Evolutionary conservation across 2,888 invertebrate species (phyloP).

Genomic region (Drosophila infuscata): DNA sequence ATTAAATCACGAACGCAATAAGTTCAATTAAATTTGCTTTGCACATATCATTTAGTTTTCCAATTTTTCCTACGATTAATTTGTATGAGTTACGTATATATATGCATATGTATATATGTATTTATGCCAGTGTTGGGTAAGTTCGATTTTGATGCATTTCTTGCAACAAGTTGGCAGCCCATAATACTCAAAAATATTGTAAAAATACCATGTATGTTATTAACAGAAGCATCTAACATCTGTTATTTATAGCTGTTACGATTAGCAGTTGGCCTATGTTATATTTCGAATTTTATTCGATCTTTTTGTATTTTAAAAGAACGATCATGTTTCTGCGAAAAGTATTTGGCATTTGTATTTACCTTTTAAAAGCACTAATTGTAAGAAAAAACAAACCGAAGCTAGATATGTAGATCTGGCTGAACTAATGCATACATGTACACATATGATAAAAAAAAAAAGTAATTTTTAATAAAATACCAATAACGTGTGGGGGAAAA

Average conservation of each 20-base stretch:
- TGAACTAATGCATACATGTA: background rate
- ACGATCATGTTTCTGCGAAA: background rate
- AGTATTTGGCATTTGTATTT: too few relatives aligned
- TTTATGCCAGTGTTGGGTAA: conserved; percentile 41
- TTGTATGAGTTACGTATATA: conserved; percentile 63
- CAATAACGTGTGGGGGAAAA: conserved; percentile 28
- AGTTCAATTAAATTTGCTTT: conserved; percentile 33
- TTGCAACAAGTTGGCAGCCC: conserved; percentile 48
- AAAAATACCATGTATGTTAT: conserved; percentile 8
- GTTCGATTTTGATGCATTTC: conserved; percentile 32
- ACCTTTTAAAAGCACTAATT: background rate
- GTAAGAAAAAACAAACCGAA: background rate
- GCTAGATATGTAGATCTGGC: background rate
- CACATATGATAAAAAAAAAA: background rate
- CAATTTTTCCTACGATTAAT: conserved; percentile 60
- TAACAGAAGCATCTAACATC: conserved; percentile 28
- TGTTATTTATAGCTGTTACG: conserved; percentile 18
- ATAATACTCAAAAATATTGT: conserved; percentile 25
- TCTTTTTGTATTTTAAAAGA: background rate
- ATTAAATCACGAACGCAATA: conserved; percentile 23
- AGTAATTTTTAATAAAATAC: conserved; percentile 17
- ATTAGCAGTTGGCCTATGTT: conserved; percentile 14
- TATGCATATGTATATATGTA: conserved; percentile 49
- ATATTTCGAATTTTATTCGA: conserved; percentile 19
- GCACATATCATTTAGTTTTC: conserved; percentile 47